phyloP scores from a whole-genome alignment of 2,797 vertebrate species.

The Scomberomorus guttatus region DNA sequence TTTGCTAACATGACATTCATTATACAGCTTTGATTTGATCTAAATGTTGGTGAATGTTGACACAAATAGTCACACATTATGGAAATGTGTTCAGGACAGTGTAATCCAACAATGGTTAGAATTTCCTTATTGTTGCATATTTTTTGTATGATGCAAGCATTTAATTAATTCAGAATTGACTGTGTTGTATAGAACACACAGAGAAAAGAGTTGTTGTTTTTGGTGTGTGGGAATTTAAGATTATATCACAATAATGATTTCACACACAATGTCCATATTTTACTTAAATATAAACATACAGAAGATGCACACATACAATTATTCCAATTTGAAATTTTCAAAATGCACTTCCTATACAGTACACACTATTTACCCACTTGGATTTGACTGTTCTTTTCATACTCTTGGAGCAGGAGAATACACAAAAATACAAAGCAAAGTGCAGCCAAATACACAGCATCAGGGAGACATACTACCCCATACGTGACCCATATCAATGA shows the following conservation, averaged over 20 bases:
- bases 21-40: conserved; percentile 3
- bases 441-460: conserved; percentile 13
- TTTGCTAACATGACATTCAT: not conserved
- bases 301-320: not conserved
- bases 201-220: not conserved
- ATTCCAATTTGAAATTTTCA: not conserved
- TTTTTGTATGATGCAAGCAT: conserved; percentile 15
- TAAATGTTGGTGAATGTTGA: conserved; percentile 8
- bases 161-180: not conserved
- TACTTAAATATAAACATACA: not conserved
- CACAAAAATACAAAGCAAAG: not conserved
- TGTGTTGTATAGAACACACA: not conserved
- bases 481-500: conserved; percentile 35
- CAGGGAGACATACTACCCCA: conserved; percentile 26
- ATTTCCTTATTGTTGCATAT: not conserved
- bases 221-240: not conserved
- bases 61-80: not conserved
- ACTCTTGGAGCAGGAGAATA: not conserved
- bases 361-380: not conserved
- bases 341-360: not conserved
- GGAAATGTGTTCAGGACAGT: not conserved
- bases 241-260: not conserved
- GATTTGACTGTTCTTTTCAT: not conserved
- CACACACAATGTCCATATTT: too few relatives aligned
- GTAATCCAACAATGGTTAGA: not conserved